Evolutionary conservation across 2,797 vertebrate species (phyloP), one percentile per base, ranked within the genome.

Genomic region (Oceanodroma leucorhoa): DNA sequence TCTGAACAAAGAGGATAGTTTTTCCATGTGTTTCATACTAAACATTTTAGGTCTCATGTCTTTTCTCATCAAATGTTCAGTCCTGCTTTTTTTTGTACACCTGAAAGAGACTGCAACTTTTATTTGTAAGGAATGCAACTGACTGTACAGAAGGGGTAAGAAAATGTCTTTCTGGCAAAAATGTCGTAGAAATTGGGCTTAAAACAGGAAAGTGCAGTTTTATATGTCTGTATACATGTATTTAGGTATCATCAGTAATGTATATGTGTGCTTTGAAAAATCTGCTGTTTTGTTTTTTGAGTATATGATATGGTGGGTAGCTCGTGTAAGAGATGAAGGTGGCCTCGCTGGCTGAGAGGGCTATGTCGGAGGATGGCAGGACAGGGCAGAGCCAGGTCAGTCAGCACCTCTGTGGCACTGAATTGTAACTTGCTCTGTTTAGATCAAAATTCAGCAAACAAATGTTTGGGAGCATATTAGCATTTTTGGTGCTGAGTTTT

Each of bases 241-340:
- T 38, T 38, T 36, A 55, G 8, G 3, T 67, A n/a, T n/a, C 13
- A 46, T n/a, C 29, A 36, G 34, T 38, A 38, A 50, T 26, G 29
- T 29, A 1, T 13, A 40, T 3, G 10, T 55, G 14, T 40, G 43
- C 58, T 78, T 69, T 75, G 50, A 43, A 58, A 73, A 26, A n/a
- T 57, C 24, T 62, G 18, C 46, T 45, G 9, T 12, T 83, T 24
- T 76, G 12, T 76, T 89, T 67, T 69, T 20, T 38, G 12, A 14
- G 36, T 14, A 6, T 38, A 41, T 0, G 2, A 3, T 9, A 3
- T 3, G n/a, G 29, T 41, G 53, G n/a, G 50, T 50, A 48, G 60
- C 23, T 40, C 32, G 29, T 2, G 14, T 26, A 30, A 51, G 50
- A 58, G n/a, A 14, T 4, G 5, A 22, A 18, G 0, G 0, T 50